These are phyloP conservation scores for Heloderma charlesbogerti DNA, from an alignment of 2,113 vertebrate genomes.

Conservation along the genomic window DNA sequence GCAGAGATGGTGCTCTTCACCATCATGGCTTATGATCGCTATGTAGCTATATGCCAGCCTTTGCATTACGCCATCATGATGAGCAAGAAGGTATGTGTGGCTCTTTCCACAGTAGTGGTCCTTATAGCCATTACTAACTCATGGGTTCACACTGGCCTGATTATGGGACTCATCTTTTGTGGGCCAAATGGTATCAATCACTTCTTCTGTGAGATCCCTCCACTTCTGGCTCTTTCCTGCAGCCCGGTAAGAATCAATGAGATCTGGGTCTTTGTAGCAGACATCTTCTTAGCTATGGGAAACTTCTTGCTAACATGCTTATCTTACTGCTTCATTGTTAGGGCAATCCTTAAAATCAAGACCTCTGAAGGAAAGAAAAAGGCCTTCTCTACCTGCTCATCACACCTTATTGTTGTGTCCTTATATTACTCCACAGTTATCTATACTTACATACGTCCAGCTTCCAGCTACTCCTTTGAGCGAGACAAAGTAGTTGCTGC, in stretches of 20 bases:
- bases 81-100: constrained; percentile 35
- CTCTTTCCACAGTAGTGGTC: constrained; percentile 51
- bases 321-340: constrained; percentile 64
- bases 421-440: constrained; percentile 66
- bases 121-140: constrained; percentile 53
- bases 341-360: constrained; percentile 52
- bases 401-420: constrained; percentile 61
- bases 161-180: constrained; percentile 62
- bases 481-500: constrained; percentile 63
- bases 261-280: constrained; percentile 60
- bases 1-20: constrained; percentile 72
- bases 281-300: constrained; percentile 62
- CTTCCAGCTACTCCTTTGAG: constrained; percentile 60
- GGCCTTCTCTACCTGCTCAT: constrained; percentile 67
- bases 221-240: constrained; percentile 65
- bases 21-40: constrained; percentile 67
- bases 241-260: constrained; percentile 61
- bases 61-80: constrained; percentile 59
- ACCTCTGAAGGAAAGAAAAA: constrained; percentile 61
- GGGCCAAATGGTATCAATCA: constrained; percentile 62
- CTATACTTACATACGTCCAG: constrained; percentile 65
- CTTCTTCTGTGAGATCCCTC: constrained; percentile 71
- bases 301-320: constrained; percentile 64
- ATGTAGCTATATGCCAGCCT: constrained; percentile 63
- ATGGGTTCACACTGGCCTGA: constrained; percentile 63